These are phyloP conservation scores for Tringa solitaria DNA, from an alignment of 2,113 vertebrate species.

Conservation along the genomic window DNA sequence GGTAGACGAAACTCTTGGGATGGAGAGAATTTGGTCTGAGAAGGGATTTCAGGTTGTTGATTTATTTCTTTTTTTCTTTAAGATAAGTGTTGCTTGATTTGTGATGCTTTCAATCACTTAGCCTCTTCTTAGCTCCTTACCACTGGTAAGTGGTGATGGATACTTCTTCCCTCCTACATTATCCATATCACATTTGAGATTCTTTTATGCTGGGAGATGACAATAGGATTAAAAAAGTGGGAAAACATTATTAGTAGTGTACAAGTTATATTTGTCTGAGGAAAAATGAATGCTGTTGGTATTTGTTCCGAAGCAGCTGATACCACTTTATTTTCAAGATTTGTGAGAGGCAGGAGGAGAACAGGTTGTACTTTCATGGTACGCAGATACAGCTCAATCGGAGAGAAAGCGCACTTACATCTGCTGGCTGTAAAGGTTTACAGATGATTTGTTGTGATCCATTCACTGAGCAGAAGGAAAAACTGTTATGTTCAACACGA, in stretches of 20 bases:
- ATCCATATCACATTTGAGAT: background rate
- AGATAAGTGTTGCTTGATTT: background rate
- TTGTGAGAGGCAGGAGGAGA: background rate
- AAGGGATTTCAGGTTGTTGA: background rate
- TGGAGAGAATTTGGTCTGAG: background rate
- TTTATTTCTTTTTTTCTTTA: background rate
- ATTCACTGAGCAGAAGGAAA: background rate
- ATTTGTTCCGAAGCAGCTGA: background rate
- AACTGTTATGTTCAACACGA: background rate
- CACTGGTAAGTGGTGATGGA: background rate
- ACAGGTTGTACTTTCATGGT: background rate
- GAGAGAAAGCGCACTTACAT: background rate
- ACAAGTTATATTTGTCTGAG: background rate
- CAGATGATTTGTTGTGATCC: constrained; percentile 16
- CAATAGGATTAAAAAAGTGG: background rate
- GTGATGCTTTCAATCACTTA: background rate
- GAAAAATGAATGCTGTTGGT: background rate
- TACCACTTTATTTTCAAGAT: background rate
- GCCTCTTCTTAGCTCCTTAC: background rate
- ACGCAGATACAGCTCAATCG: background rate
- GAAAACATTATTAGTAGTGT: background rate
- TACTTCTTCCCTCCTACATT: background rate
- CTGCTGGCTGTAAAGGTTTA: background rate
- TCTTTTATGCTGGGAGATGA: background rate
- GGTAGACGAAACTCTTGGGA: background rate